Evolutionary conservation across 2,888 invertebrate species (phyloP).

Genomic region (Fabriciana adippe): DNA sequence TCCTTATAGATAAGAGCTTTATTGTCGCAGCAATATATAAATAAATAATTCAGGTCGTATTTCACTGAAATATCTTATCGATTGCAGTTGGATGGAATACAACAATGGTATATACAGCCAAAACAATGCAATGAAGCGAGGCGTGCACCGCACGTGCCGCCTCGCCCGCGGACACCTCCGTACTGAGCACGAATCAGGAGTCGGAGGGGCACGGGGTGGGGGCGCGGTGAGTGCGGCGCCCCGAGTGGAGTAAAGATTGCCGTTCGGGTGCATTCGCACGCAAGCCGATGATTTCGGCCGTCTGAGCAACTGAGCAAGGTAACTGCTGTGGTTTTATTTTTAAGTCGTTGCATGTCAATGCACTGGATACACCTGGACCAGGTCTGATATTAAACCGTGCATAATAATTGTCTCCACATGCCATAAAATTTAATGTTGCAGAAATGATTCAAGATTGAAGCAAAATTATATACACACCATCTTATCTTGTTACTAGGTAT

Average conservation of each 20-base stretch:
- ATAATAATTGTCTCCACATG: slow-evolving; percentile 19
- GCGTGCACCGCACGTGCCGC: slow-evolving; percentile 79
- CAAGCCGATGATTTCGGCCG: slow-evolving; percentile 62
- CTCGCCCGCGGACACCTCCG: slow-evolving; percentile 78
- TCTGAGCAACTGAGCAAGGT: slow-evolving; percentile 50
- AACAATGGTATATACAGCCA: slow-evolving; percentile 70
- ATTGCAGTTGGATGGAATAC: slow-evolving; percentile 70
- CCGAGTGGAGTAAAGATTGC: slow-evolving; percentile 62
- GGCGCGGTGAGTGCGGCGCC: slow-evolving; percentile 30
- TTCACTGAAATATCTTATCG: slow-evolving; percentile 67
- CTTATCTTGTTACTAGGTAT: slow-evolving; percentile 1
- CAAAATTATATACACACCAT: slow-evolving; percentile 3
- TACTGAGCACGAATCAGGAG: slow-evolving; percentile 53
- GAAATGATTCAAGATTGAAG: slow-evolving; percentile 5
- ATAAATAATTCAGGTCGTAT: slow-evolving; percentile 59
- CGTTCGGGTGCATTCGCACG: slow-evolving; percentile 68
- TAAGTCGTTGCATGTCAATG: slow-evolving; percentile 47
- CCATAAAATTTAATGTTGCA: slow-evolving; percentile 15
- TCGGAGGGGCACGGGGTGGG: slow-evolving; percentile 21
- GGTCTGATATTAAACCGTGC: slow-evolving; percentile 25
- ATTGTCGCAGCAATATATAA: slow-evolving; percentile 56
- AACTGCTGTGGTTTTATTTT: slow-evolving; percentile 63
- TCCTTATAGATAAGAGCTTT: slow-evolving; percentile 51
- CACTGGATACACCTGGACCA: slow-evolving; percentile 43
- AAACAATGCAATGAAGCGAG: slow-evolving; percentile 76